Percentiles rank a stretch among this genome's conserved stretches.
Conservation (phyloP, 2,797 vertebrate genomes). For the Hirundo rustica region DNA sequence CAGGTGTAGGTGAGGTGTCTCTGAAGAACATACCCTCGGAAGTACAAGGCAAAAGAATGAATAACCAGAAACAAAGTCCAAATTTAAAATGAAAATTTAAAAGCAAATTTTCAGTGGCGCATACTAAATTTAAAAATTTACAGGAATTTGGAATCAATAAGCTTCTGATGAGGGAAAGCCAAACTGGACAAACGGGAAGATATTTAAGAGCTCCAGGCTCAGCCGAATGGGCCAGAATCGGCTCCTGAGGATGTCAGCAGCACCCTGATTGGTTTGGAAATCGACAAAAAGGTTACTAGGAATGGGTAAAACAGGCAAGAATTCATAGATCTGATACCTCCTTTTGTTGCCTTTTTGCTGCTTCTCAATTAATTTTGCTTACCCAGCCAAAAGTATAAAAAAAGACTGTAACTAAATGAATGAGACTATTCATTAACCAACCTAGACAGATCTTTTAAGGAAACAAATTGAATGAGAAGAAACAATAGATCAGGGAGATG, state of each 20-base stretch:
- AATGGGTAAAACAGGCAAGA: background rate
- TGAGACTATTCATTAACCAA: background rate
- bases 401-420: background rate
- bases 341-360: background rate
- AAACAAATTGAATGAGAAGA: background rate
- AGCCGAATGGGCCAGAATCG: background rate
- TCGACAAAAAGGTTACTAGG: background rate
- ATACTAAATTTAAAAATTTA: background rate
- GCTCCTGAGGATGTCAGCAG: background rate
- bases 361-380: background rate
- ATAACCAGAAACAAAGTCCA: background rate
- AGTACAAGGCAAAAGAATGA: background rate
- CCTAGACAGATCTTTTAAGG: background rate
- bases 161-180: background rate
- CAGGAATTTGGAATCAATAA: background rate
- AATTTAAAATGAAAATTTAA: background rate
- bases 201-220: background rate
- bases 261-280: background rate
- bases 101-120: background rate
- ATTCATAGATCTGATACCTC: background rate
- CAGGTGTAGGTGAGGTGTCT: background rate
- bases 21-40: background rate
- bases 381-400: background rate
- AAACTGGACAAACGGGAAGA: background rate
- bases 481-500: background rate